Evolutionary conservation across 2,888 invertebrate species (phyloP).

Genomic region (Napeogenes sylphis): DNA sequence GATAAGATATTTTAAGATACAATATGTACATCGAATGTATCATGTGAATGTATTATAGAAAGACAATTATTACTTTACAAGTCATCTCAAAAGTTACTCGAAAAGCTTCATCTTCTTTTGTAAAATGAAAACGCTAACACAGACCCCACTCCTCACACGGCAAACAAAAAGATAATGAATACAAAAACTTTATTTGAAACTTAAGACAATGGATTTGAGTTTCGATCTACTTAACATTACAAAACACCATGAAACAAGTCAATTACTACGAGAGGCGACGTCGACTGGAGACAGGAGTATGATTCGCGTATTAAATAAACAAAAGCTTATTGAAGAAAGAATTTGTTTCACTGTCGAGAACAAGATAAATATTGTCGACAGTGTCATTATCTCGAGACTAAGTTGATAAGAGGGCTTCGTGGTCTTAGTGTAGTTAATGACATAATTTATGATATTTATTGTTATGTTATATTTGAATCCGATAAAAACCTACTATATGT

Average conservation of each 20-base stretch:
- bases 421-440: no score
- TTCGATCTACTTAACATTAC: slow-evolving; percentile 33
- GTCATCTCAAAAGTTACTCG: no score
- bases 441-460: no score
- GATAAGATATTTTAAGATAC: no score
- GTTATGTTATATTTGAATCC: no score
- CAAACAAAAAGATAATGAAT: slow-evolving; percentile 19
- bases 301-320: slow-evolving; percentile 21
- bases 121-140: no score
- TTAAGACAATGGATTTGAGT: slow-evolving; percentile 27
- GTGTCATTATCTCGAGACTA: slow-evolving; percentile 21
- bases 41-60: no score
- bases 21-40: no score
- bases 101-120: no score
- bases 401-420: slow-evolving; percentile 11
- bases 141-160: no score
- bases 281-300: slow-evolving; percentile 7
- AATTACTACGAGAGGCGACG: slow-evolving; percentile 17
- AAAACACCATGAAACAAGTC: slow-evolving; percentile 26
- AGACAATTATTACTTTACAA: no score
- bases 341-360: slow-evolving; percentile 24
- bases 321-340: slow-evolving; percentile 23
- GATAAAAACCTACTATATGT: no score
- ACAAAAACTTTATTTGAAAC: slow-evolving; percentile 22
- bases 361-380: slow-evolving; percentile 19